Evolutionary conservation across 1,140 invertebrate genomes (phyloP), one percentile per base, ranked within the genome.

Genomic region (Zaprionus nigranus): DNA sequence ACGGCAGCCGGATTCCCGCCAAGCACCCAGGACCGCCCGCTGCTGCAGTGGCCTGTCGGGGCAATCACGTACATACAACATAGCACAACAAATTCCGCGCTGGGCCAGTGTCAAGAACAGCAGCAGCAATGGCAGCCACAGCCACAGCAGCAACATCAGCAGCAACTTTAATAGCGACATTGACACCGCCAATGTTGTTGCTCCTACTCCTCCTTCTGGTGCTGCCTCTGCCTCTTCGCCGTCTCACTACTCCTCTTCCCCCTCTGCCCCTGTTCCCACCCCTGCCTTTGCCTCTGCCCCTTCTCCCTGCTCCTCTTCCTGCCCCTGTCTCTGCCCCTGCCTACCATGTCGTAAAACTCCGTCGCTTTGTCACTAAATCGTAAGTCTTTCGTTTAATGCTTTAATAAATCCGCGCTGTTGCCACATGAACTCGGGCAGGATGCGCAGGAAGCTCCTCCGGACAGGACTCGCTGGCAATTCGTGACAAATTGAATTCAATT

Each of bases 401-500:
- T 82, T 80, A 90, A 90, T 90, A 90, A 90, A 90, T 90, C 81
- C 81, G 20, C 46, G 20, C n/a, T 51, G 46, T 11, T 13, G 20
- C 40, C 40, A 46, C 40, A 46, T 17, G 40, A 17, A 3, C n/a
- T 17, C 22, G 26, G n/a, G 53, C 65, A 56, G 30, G 15, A 28
- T 28, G 22, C 56, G 30, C n/a, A 28, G 59, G 78, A 6, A n/a
- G 38, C 15, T 34, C 2, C 30, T 34, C 30, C 22, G 20, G 20
- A 46, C 68, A 60, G 28, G 53, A 38, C 22, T 17, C 57, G 36
- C n/a, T 59, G 59, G 81, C 84, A 81, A 88, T 88, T 83, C 71
- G 78, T 73, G 57, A 72, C 75, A 90, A 88, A 90, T 88, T 84
- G 71, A 90, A 85, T 88, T 88, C 78, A 88, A 90, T 88, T 84